phyloP scores from a whole-genome alignment of 1,140 invertebrate species.

The Chironomus tepperi region DNA sequence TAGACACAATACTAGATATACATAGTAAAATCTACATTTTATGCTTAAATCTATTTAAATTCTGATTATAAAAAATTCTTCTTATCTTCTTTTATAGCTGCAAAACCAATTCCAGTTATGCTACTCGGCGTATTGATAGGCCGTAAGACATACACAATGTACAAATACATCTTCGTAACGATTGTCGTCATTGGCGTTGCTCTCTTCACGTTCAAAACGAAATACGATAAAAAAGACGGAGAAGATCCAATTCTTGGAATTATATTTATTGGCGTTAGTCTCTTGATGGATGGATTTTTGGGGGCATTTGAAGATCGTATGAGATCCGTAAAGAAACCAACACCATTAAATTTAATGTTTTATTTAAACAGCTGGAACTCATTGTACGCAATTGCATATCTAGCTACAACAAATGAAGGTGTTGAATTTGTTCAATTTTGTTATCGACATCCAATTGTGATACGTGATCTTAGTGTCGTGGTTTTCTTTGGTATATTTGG shows the following conservation, averaged over 20 bases:
- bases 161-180: not conserved
- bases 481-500: not conserved
- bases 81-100: not conserved
- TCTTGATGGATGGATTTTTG: slow-evolving; percentile 18
- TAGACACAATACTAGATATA: too few species aligned
- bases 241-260: slow-evolving; percentile 20
- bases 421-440: not conserved
- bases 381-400: not conserved
- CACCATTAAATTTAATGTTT: not conserved
- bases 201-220: not conserved
- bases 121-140: not conserved
- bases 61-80: too few species aligned
- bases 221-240: not conserved
- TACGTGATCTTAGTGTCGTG: not conserved
- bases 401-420: not conserved
- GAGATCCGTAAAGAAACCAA: not conserved
- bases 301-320: not conserved
- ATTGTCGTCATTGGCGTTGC: slow-evolving; percentile 5
- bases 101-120: slow-evolving; percentile 20
- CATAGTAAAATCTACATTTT: too few species aligned
- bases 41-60: too few species aligned
- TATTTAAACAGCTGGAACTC: not conserved
- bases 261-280: slow-evolving; percentile 2
- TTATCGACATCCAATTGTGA: not conserved
- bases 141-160: not conserved